Conservation (phyloP, 30 jellyfish, hydroid and myxozoan genomes). For the Hydractinia echinata region DNA sequence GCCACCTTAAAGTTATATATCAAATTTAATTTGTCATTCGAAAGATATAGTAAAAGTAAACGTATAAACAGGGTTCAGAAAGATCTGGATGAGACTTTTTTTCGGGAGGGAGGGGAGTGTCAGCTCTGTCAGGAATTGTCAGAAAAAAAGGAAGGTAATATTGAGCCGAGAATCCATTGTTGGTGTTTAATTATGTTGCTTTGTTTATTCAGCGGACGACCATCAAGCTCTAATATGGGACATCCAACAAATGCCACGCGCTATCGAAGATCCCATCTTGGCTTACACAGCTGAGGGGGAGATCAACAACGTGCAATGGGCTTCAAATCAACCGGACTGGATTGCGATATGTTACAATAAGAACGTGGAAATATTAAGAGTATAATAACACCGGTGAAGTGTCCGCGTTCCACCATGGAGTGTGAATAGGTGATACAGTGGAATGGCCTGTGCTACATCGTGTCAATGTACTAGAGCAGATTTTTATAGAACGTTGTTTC, state of each 20-base stretch:
- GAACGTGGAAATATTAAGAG: conserved; percentile 80
- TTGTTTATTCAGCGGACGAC: conserved; percentile 55
- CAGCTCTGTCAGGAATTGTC: too few relatives aligned
- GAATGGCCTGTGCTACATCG: too few relatives aligned
- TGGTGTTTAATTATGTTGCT: too few relatives aligned
- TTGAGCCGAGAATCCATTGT: too few relatives aligned
- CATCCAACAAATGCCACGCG: conserved; percentile 98
- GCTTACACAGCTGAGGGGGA: conserved; percentile 99
- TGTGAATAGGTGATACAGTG: too few relatives aligned
- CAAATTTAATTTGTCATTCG: too few relatives aligned
- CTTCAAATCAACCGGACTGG: conserved; percentile 98
- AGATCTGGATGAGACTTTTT: background rate
- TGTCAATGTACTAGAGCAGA: too few relatives aligned
- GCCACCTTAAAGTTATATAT: too few relatives aligned
- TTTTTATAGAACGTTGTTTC: too few relatives aligned
- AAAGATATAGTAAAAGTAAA: background rate
- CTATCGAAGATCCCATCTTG: conserved; percentile 94
- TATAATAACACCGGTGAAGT: conserved; percentile 15
- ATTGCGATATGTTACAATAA: conserved; percentile 87
- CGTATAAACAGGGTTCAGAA: background rate
- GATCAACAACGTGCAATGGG: conserved; percentile 94
- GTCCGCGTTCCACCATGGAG: too few relatives aligned
- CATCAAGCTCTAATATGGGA: conserved; percentile 99
- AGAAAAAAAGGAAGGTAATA: too few relatives aligned
- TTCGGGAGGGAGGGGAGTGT: background rate